These are phyloP conservation scores for Oryzias sinensis DNA, from an alignment of 2,797 vertebrate species.

Conservation along the genomic window DNA sequence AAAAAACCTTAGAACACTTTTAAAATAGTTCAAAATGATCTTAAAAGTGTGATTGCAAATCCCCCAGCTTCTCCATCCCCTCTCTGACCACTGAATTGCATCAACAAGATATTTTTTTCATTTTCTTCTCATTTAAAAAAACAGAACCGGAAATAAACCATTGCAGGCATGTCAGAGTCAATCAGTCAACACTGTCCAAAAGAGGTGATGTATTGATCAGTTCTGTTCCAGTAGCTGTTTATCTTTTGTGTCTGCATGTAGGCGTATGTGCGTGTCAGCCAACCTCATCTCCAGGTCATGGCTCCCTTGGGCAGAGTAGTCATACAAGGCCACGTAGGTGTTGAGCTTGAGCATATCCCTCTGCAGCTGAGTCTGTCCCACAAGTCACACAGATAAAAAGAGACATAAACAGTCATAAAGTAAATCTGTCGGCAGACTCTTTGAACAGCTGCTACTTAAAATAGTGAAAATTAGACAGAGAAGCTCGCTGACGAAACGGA, in stretches of 20 bases:
- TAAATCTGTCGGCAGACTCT: conserved; percentile 5
- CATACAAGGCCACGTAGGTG: conserved; percentile 96
- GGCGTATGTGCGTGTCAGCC: conserved; percentile 25
- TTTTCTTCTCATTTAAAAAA: conserved; percentile 9
- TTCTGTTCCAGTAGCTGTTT: neutral
- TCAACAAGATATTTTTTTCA: neutral
- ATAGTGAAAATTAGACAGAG: conserved; percentile 23
- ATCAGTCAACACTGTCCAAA: neutral
- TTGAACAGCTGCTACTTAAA: conserved; percentile 14
- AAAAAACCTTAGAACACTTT: too few relatives aligned
- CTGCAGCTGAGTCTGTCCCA: conserved; percentile 79
- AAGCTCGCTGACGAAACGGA: conserved; percentile 21
- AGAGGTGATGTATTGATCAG: neutral
- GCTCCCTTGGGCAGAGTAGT: conserved; percentile 89
- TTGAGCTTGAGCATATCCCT: conserved; percentile 86
- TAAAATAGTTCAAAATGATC: too few relatives aligned
- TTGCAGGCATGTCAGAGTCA: conserved; percentile 9
- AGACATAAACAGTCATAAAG: conserved; percentile 9
- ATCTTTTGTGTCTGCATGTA: conserved; percentile 4
- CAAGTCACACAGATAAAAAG: conserved; percentile 25
- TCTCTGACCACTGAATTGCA: too few relatives aligned
- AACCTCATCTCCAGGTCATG: conserved; percentile 97
- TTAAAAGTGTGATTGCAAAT: too few relatives aligned
- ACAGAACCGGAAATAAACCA: neutral
- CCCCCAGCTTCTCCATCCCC: too few relatives aligned